Percentiles rank a stretch among this genome's conserved stretches.
Conservation (phyloP, 2,888 invertebrate species). For the Nineta flava region DNA sequence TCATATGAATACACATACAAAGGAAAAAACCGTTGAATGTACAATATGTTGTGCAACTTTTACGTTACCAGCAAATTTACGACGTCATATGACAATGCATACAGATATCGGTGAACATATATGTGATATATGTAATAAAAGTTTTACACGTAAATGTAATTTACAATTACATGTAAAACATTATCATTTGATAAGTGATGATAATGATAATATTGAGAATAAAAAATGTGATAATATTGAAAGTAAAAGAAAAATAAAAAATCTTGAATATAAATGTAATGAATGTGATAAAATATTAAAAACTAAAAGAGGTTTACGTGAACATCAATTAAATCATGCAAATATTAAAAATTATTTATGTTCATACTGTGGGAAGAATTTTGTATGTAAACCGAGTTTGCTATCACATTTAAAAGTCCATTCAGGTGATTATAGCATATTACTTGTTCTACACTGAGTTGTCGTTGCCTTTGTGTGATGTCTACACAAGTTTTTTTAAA, state of each 20-base stretch:
- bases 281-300: not conserved
- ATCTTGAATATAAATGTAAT: not conserved
- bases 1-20: not conserved
- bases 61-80: not conserved
- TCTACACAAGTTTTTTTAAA: too few relatives aligned
- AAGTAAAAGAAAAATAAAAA: not conserved
- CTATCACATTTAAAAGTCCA: not conserved
- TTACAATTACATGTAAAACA: not conserved
- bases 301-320: not conserved
- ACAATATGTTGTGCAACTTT: not conserved
- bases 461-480: too few relatives aligned
- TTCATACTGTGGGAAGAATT: not conserved
- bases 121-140: not conserved
- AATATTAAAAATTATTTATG: not conserved
- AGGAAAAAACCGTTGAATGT: not conserved
- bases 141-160: not conserved
- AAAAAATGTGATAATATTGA: not conserved
- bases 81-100: not conserved
- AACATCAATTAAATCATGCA: not conserved
- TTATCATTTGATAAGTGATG: not conserved
- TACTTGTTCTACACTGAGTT: too few relatives aligned
- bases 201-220: too few relatives aligned
- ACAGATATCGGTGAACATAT: not conserved
- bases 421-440: not conserved
- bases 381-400: not conserved